These are phyloP conservation scores for Drosophila mettleri DNA, from an alignment of 2,888 invertebrate species.

Conservation along the genomic window DNA sequence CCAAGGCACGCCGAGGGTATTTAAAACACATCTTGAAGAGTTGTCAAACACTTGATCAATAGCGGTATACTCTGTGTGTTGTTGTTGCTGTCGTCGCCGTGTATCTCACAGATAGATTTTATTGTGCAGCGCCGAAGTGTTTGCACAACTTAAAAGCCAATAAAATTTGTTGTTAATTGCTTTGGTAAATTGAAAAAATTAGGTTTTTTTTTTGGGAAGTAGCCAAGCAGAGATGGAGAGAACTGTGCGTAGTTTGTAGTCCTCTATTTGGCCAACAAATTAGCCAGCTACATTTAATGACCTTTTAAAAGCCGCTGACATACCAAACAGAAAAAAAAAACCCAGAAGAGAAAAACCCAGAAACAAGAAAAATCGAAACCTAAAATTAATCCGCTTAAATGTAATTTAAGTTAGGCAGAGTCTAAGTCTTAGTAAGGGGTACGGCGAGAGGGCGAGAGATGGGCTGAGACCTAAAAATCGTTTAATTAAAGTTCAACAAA, in stretches of 20 bases:
- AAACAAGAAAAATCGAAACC: slow-evolving; percentile 75
- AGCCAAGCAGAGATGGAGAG: slow-evolving; percentile 22
- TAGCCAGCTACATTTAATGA: slow-evolving; percentile 70
- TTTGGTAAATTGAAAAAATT: slow-evolving; percentile 79
- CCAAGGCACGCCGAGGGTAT: background rate
- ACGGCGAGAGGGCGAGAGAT: background rate
- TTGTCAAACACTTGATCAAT: slow-evolving; percentile 75
- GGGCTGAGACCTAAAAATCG: slow-evolving; percentile 51
- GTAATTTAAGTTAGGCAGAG: slow-evolving; percentile 63
- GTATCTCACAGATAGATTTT: slow-evolving; percentile 59
- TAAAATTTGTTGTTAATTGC: slow-evolving; percentile 78
- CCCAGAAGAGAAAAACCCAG: slow-evolving; percentile 14
- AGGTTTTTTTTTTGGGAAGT: slow-evolving; percentile 75
- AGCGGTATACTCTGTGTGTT: slow-evolving; percentile 45
- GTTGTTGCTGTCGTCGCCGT: slow-evolving; percentile 13
- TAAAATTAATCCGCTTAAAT: slow-evolving; percentile 74
- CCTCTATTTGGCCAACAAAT: slow-evolving; percentile 66
- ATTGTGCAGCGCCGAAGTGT: slow-evolving; percentile 58
- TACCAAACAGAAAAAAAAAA: background rate
- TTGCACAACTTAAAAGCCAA: slow-evolving; percentile 78
- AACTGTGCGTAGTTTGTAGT: slow-evolving; percentile 50
- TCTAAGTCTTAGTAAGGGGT: background rate
- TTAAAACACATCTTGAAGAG: slow-evolving; percentile 55
- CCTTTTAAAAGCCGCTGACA: slow-evolving; percentile 51
- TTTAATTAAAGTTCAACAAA: slow-evolving; percentile 80